Conservation (phyloP, 2,113 vertebrate genomes). For the Gorsachius goisagi region DNA sequence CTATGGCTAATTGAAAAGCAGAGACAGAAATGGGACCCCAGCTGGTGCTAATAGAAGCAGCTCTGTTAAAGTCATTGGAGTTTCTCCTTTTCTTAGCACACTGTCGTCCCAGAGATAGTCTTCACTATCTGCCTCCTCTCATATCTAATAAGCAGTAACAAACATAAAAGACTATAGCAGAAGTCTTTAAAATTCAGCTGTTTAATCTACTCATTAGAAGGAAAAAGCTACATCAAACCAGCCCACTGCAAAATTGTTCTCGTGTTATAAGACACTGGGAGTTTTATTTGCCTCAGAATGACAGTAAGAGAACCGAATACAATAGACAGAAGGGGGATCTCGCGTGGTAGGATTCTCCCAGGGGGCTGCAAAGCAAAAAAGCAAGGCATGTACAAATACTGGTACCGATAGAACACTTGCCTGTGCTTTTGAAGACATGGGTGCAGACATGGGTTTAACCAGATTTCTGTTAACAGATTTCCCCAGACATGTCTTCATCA, state of each 20-base stretch:
- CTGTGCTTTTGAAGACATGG: neutral
- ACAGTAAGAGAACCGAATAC: neutral
- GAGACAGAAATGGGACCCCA: neutral
- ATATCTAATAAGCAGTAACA: neutral
- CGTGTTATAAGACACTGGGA: neutral
- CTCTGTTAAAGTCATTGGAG: neutral
- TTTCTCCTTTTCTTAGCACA: neutral
- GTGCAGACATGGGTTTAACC: neutral
- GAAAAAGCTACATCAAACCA: neutral
- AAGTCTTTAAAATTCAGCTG: neutral
- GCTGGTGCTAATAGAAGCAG: neutral
- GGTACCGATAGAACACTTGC: neutral
- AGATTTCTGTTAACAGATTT: neutral
- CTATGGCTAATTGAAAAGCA: neutral
- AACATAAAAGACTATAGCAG: neutral
- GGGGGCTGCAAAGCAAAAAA: neutral
- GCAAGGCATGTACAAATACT: neutral
- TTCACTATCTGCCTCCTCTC: neutral
- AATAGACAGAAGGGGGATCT: neutral
- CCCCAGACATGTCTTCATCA: constrained; percentile 21
- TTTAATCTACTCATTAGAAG: neutral
- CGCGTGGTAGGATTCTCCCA: neutral
- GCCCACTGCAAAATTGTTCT: neutral
- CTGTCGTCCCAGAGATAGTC: neutral
- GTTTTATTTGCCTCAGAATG: neutral